Conservation (phyloP, 2,113 vertebrate genomes). For the Phaetusa simplex region DNA sequence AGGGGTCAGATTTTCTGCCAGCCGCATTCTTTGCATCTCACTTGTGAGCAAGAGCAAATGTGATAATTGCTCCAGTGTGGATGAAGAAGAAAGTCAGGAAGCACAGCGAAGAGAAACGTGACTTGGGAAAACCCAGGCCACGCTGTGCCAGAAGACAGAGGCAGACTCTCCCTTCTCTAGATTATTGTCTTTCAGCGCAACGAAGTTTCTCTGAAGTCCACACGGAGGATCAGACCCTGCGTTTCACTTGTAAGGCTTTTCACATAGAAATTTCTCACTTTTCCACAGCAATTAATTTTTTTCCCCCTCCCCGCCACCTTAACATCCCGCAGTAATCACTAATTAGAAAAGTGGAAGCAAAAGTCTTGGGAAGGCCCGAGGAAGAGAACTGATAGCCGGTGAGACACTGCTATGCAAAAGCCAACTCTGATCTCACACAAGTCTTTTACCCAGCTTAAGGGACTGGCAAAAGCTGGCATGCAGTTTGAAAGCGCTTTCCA, state of each 20-base stretch:
- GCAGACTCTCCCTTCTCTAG: not conserved
- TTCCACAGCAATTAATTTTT: not conserved
- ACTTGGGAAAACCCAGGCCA: not conserved
- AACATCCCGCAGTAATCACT: not conserved
- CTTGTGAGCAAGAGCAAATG: constrained; percentile 32
- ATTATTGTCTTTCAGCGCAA: not conserved
- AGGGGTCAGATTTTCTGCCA: constrained; percentile 35
- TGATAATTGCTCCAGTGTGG: constrained; percentile 24
- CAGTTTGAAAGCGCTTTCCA: not conserved
- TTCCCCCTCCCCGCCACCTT: not conserved
- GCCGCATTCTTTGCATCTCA: constrained; percentile 40
- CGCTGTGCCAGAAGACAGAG: not conserved
- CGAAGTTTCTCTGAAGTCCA: not conserved
- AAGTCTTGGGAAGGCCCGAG: not conserved
- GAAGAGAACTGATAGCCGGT: not conserved
- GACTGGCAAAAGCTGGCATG: not conserved
- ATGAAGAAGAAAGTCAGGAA: not conserved
- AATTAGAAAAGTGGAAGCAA: not conserved
- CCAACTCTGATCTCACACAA: not conserved
- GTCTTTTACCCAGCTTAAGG: not conserved
- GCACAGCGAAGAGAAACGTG: not conserved
- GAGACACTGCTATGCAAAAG: not conserved
- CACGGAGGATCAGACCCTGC: not conserved
- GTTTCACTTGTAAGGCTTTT: not conserved
- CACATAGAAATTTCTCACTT: not conserved